Percentiles rank a stretch among this genome's conserved stretches.
phyloP scores from a whole-genome alignment of 2,888 invertebrate species.

The Cantharis rustica region DNA sequence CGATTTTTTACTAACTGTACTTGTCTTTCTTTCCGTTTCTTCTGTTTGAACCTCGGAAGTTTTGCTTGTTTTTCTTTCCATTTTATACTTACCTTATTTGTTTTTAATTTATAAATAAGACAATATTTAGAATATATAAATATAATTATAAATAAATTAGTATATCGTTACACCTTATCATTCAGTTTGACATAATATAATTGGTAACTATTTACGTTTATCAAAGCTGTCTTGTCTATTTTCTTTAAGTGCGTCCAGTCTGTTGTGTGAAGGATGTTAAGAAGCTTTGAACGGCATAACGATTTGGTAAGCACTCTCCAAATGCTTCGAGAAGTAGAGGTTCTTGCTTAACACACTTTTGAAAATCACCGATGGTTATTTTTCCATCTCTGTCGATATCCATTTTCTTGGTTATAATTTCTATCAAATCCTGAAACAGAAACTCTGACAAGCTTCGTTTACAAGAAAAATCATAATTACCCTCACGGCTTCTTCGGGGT shows the following conservation, averaged over 20 bases:
- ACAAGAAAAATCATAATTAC: slow-evolving; percentile 42
- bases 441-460: slow-evolving; percentile 33
- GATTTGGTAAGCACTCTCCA: slow-evolving; percentile 73
- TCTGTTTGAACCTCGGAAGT: background rate
- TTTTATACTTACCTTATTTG: background rate
- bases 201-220: background rate
- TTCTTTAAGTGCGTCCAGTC: background rate
- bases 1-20: background rate
- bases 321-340: slow-evolving; percentile 72
- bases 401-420: slow-evolving; percentile 73
- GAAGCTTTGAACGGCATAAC: slow-evolving; percentile 55
- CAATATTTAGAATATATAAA: background rate
- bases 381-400: slow-evolving; percentile 76
- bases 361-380: slow-evolving; percentile 72
- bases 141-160: background rate
- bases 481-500: slow-evolving; percentile 70
- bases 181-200: background rate
- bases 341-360: slow-evolving; percentile 64
- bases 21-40: background rate
- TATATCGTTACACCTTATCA: background rate
- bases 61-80: background rate
- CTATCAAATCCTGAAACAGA: slow-evolving; percentile 71
- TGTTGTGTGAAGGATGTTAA: slow-evolving; percentile 45
- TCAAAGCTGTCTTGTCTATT: background rate
- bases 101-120: background rate